Evolutionary conservation across 2,888 invertebrate species (phyloP).

Genomic region (Lobophora halterata): DNA sequence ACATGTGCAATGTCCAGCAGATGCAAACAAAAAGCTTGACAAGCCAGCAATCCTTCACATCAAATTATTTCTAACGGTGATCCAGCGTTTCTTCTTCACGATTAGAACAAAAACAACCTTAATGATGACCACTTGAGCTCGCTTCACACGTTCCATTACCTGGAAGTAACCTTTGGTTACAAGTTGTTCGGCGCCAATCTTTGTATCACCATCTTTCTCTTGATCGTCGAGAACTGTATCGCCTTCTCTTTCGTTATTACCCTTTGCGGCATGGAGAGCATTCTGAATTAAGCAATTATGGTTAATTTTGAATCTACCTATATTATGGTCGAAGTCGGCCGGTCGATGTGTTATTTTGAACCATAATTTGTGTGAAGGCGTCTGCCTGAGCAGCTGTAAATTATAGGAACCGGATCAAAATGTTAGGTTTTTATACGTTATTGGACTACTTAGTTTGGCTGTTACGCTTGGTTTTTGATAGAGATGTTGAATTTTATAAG

Average conservation of each 20-base stretch:
- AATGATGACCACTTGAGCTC: constrained; percentile 65
- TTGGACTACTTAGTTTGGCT: constrained; percentile 33
- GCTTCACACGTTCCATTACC: constrained; percentile 73
- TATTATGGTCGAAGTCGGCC: constrained; percentile 67
- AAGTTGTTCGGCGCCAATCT: constrained; percentile 33
- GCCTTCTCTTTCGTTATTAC: constrained; percentile 47
- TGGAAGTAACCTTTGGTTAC: constrained; percentile 55
- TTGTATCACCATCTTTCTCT: constrained; percentile 46
- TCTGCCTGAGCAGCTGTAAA: constrained; percentile 78
- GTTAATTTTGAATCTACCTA: constrained; percentile 77
- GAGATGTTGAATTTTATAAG: constrained; percentile 18
- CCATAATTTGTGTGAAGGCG: constrained; percentile 79
- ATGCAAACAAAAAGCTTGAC: constrained; percentile 16
- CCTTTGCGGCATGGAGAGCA: constrained; percentile 37
- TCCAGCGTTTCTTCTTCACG: constrained; percentile 42
- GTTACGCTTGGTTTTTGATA: constrained; percentile 30
- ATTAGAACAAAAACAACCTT: constrained; percentile 56
- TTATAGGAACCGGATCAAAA: constrained; percentile 48
- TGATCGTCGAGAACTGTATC: constrained; percentile 20
- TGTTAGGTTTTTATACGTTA: constrained; percentile 24
- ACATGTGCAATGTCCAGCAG: no score
- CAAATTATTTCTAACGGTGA: constrained; percentile 35
- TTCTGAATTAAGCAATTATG: constrained; percentile 80
- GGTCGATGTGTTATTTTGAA: constrained; percentile 78
- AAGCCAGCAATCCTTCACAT: constrained; percentile 24